phyloP scores from a whole-genome alignment of 2,888 invertebrate genomes.

The Leptinotarsa peninsularis region DNA sequence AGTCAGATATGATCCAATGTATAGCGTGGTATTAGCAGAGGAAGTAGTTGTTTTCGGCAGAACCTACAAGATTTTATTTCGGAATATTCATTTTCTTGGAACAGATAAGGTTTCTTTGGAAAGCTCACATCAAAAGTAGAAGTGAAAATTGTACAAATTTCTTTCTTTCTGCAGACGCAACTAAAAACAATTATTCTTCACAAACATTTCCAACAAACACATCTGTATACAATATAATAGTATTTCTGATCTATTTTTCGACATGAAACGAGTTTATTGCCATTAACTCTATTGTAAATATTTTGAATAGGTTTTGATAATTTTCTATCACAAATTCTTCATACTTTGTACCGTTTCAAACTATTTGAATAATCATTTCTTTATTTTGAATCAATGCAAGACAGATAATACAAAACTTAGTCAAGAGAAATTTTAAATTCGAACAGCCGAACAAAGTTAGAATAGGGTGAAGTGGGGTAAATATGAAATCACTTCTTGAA shows the following conservation, averaged over 20 bases:
- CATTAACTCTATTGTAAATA: constrained; percentile 16
- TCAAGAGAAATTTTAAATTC: background rate
- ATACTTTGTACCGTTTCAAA: constrained; percentile 3
- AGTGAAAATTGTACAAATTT: no score
- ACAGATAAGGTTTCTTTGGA: no score
- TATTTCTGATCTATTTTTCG: background rate
- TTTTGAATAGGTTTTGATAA: constrained; percentile 16
- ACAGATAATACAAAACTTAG: background rate
- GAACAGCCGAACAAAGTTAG: background rate
- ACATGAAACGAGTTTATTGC: background rate
- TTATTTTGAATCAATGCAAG: background rate
- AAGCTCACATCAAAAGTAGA: no score
- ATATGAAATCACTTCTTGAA: background rate
- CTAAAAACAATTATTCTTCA: no score
- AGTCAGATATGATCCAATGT: no score
- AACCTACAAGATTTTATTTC: no score
- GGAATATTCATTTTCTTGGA: no score
- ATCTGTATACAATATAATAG: background rate
- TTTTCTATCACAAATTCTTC: constrained; percentile 3
- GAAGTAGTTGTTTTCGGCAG: no score
- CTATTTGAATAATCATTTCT: constrained; percentile 12
- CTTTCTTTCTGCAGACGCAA: no score
- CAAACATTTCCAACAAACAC: no score
- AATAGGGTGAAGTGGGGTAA: background rate
- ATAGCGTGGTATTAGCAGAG: no score